Percentiles rank a stretch among this genome's conserved stretches.
Evolutionary conservation across 2,113 vertebrate species (phyloP).

Genomic region (Strigops habroptila): DNA sequence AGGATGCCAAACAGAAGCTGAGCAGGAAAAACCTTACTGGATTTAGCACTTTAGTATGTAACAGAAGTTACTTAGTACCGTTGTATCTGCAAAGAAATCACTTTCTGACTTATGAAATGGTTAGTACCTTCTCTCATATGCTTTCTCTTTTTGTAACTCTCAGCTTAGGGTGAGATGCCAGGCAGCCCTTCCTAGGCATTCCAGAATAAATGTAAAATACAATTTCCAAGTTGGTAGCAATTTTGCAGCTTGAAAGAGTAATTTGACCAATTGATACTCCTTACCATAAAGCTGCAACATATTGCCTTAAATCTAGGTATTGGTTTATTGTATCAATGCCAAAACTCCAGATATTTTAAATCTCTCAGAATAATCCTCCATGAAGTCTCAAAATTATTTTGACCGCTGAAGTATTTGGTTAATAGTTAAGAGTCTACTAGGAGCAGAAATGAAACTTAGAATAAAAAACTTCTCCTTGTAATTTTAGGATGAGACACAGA

Average conservation of each 20-base stretch:
- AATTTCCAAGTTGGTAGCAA: background rate
- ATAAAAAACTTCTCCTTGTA: background rate
- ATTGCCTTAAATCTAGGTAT: background rate
- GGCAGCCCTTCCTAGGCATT: background rate
- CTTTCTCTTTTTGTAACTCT: background rate
- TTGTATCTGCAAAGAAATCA: background rate
- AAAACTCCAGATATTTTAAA: background rate
- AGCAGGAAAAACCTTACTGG: background rate
- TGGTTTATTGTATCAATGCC: background rate
- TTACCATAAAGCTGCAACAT: background rate
- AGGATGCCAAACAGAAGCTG: background rate
- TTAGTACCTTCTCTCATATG: background rate
- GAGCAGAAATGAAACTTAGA: background rate
- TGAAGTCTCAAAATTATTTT: background rate
- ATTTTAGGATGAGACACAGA: background rate
- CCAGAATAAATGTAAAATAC: background rate
- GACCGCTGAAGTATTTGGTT: background rate
- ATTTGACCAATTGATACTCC: background rate
- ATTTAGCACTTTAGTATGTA: background rate
- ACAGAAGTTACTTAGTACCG: background rate
- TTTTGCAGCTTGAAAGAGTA: background rate
- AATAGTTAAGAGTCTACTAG: background rate
- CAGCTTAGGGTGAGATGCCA: background rate
- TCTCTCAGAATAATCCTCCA: background rate
- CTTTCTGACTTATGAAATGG: background rate